Conservation (phyloP, 2,797 vertebrate genomes). For the Silurus lanzhouensis region DNA sequence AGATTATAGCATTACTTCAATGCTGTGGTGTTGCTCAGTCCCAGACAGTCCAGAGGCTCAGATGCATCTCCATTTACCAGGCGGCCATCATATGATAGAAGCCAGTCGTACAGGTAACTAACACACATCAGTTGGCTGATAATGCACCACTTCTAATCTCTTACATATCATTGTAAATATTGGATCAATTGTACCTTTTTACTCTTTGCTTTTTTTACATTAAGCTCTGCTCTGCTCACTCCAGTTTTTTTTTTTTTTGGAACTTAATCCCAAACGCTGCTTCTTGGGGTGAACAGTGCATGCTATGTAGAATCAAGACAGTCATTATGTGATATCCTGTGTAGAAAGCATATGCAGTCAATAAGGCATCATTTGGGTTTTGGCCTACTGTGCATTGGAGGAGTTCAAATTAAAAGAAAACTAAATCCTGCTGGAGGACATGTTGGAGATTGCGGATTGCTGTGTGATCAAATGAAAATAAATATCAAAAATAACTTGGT, state of each 20-base stretch:
- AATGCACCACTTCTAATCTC: background rate
- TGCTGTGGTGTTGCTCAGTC: conserved; percentile 70
- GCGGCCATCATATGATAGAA: conserved; percentile 92
- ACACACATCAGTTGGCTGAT: background rate
- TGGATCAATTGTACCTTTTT: background rate
- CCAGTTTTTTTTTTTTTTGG: background rate
- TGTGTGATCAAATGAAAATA: background rate
- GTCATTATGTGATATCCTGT: background rate
- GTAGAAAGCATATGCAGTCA: background rate
- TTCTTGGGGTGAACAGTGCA: background rate
- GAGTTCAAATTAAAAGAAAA: background rate
- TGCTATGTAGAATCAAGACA: background rate
- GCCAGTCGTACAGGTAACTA: conserved; percentile 83
- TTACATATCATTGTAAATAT: background rate
- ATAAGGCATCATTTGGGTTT: background rate
- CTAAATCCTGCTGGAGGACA: background rate
- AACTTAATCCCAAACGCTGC: background rate
- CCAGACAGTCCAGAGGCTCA: conserved; percentile 88
- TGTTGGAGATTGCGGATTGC: background rate
- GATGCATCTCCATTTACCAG: conserved; percentile 90
- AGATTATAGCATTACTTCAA: conserved; percentile 18
- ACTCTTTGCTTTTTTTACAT: background rate
- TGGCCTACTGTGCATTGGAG: background rate
- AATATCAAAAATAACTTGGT: no score
- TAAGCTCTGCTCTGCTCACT: background rate